Evolutionary conservation across 2,113 vertebrate species (phyloP).

Genomic region (Mesoclemmys tuberculata): DNA sequence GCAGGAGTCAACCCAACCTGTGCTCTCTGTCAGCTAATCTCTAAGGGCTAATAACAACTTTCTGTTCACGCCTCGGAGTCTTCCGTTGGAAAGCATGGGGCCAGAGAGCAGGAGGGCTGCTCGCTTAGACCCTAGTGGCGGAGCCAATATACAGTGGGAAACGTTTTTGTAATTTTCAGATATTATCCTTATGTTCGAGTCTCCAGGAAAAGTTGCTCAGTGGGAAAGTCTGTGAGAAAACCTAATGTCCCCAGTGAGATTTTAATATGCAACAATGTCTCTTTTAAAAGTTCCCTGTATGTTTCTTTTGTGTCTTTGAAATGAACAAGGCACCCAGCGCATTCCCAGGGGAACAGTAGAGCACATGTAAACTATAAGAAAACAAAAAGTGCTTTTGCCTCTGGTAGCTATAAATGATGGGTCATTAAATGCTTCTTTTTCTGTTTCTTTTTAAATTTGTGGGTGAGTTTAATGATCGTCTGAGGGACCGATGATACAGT

Average conservation of each 20-base stretch:
- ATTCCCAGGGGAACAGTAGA: not conserved
- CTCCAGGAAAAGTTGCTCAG: constrained; percentile 15
- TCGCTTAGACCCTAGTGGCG: not conserved
- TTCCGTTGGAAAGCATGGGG: constrained; percentile 24
- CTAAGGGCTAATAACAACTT: constrained; percentile 23
- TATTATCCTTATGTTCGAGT: not conserved
- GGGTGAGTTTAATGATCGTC: not conserved
- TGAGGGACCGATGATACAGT: not conserved
- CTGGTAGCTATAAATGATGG: not conserved
- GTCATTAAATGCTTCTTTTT: not conserved
- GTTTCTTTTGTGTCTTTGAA: not conserved
- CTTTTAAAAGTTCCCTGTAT: not conserved
- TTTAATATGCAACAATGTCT: not conserved
- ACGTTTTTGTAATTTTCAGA: constrained; percentile 26
- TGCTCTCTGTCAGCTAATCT: constrained; percentile 36
- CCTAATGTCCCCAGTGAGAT: not conserved
- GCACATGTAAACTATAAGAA: not conserved
- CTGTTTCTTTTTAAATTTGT: constrained; percentile 18
- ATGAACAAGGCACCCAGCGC: constrained; percentile 40
- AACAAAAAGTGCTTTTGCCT: not conserved
- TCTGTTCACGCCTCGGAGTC: constrained; percentile 43
- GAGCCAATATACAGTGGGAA: constrained; percentile 5
- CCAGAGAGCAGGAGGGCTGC: not conserved
- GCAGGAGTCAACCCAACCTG: not conserved
- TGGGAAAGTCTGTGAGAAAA: not conserved